Base-by-base conservation (phyloP, 2,888 invertebrate genomes). In the Euspilapteryx auroguttella region DNA sequence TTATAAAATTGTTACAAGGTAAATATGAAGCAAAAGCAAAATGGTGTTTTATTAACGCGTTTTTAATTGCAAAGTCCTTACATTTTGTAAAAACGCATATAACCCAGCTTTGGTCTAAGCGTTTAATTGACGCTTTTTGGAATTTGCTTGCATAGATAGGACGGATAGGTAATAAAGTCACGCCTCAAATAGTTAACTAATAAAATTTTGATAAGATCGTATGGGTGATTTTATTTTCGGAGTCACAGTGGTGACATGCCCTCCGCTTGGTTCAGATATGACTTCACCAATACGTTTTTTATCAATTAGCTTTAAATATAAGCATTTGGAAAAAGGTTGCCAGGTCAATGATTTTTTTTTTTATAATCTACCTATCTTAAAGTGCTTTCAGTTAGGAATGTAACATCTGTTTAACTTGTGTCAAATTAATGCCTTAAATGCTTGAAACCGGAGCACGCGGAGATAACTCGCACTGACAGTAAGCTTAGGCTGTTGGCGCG, bases 381-480 rank as follows among this genome's bases (percentile, higher is more conserved):
- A 51, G 49, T 52, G 71, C 71, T 69, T 71, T 52, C 63, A 64
- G 50, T n/a, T 57, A 54, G 65, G 66, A 63, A 53, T 36, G 59
- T 71, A 68, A 68, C 58, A 53, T 35, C 40, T 47, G 49, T 44
- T 49, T 42, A 57, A 64, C 66, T 69, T n/a, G 58, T 65, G 64
- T 71, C 58, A 65, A 47, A 64, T 59, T 66, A 73, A 71, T 71
- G 73, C 69, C 69, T 75, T n/a, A n/a, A n/a, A 44, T 61, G 73
- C 73, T 75, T 75, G 47, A 58, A 54, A 56, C 43, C 55, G 71
- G 75, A 73, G 68, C 73, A 62, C 75, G 75, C 73, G 71, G 69
- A 73, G 69, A 71, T 75, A 75, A 75, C 75, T 55, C 56, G 69
- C 75, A 75, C 75, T 75, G 73, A 75, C 73, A 75, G 75, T 75